Evolutionary conservation across 2,888 invertebrate genomes (phyloP).

Genomic region (Nasonia oneida): DNA sequence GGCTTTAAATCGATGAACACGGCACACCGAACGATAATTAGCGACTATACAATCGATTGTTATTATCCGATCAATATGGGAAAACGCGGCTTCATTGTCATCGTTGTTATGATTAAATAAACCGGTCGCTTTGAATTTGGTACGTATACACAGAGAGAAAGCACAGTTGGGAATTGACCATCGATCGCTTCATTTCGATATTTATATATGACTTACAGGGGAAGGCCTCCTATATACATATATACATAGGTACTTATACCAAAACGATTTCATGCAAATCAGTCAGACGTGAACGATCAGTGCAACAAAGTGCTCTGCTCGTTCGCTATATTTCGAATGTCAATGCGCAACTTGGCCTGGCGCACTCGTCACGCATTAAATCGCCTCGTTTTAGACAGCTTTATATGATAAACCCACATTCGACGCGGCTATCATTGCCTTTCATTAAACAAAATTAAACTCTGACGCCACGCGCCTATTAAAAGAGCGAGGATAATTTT

Average conservation of each 20-base stretch:
- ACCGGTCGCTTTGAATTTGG: not conserved
- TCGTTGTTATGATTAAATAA: not conserved
- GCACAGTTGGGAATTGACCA: not conserved
- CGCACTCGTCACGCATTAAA: not conserved
- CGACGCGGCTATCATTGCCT: not conserved
- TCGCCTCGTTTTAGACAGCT: not conserved
- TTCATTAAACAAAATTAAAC: not conserved
- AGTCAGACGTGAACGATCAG: not conserved
- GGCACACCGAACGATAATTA: not conserved
- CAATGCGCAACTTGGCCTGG: not conserved
- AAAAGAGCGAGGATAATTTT: not conserved
- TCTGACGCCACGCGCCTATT: not conserved
- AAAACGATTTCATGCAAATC: not conserved
- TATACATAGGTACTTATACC: not conserved
- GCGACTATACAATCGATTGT: not conserved
- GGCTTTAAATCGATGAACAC: no score
- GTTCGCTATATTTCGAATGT: not conserved
- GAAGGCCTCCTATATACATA: not conserved
- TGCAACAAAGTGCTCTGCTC: not conserved
- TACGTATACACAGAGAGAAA: no score
- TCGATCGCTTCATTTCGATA: no score
- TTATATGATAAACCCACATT: not conserved
- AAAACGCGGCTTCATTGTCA: not conserved
- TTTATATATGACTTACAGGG: not conserved
- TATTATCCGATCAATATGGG: not conserved